Percentiles rank a stretch among this genome's conserved stretches.
phyloP scores from a whole-genome alignment of 2,797 vertebrate species.

The Lepus townsendii region DNA sequence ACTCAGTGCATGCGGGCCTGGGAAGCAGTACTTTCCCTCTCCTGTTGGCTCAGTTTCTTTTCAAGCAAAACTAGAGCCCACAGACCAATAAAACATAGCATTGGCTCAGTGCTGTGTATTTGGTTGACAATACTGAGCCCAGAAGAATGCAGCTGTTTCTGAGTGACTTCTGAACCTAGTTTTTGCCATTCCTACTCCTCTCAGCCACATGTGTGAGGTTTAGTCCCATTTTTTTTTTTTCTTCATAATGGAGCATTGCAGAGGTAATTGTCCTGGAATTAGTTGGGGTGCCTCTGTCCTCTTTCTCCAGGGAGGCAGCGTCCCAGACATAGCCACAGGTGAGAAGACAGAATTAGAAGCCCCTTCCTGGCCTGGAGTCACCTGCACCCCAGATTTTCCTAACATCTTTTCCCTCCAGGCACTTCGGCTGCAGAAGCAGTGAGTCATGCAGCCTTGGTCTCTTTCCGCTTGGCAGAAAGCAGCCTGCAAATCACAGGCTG shows the following conservation, averaged over 20 bases:
- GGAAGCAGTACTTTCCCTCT: conserved; percentile 2
- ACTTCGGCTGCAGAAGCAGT: conserved; percentile 5
- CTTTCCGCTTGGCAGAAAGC: neutral
- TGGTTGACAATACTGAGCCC: neutral
- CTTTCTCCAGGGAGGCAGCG: conserved; percentile 1
- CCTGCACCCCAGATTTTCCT: conserved; percentile 17
- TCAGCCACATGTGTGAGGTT: neutral
- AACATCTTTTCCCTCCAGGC: neutral
- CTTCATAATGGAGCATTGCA: conserved; percentile 39
- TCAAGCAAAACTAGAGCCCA: conserved; percentile 42
- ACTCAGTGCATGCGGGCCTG: neutral
- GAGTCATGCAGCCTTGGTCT: conserved; percentile 45
- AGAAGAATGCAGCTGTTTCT: conserved; percentile 5
- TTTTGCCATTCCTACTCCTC: conserved; percentile 8
- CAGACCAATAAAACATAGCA: conserved; percentile 25
- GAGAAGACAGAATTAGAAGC: conserved; percentile 45
- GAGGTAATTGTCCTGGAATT: conserved; percentile 27
- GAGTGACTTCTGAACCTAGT: neutral
- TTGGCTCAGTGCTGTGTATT: neutral
- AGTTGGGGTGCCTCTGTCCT: conserved; percentile 4
- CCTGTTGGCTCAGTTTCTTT: conserved; percentile 15
- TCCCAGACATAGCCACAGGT: neutral
- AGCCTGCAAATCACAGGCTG: conserved; percentile 2
- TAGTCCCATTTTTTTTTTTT: neutral
- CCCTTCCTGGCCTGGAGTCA: neutral